Evolutionary conservation across 2,888 invertebrate genomes (phyloP), one percentile per base, ranked within the genome.

Genomic region (Volucella zonaria): DNA sequence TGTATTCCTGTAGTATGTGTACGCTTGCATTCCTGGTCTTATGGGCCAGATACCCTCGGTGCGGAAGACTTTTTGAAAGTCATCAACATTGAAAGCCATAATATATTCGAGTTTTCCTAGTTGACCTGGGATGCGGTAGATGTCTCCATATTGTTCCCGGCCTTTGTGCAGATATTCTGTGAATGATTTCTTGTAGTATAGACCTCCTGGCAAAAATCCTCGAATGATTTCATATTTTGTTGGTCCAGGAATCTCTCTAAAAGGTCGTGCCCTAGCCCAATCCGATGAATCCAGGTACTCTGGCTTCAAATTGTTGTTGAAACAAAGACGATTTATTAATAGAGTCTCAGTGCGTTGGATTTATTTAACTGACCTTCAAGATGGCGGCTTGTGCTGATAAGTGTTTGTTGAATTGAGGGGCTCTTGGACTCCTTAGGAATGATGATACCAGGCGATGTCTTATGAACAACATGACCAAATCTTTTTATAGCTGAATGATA

Each of bases 41-140:
- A 83, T 64, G 0, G 93, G 93, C 91, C 92, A 93, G 8, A 87
- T 77, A 2, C 93, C 93, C 88, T 93, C 93, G 11, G 91, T 89
- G 23, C 93, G 91, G 87, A 91, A 92, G 56, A 93, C 88, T 88
- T 91, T 90, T 87, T 92, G 92, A 52, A 93, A 92, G 87, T 93
- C 93, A n/a, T 93, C 92, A 1, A 93, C 92, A 88, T 93, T 91
- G 86, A 93, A 93, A 3, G 92, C 83, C 11, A 92, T 87, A 1
- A 93, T 90, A n/a, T 92, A 87, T 54, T 89, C 87, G 0, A 86
- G 73, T 75, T 88, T 87, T 2, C 91, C 90, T 31, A 90, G 88
- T 3, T 93, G 64, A 8, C 92, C 92, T 4, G 91, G 91, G 11
- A 93, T 79, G 62, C 90, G 88, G 10, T 91, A 90, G 1, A 92